Base-by-base conservation (phyloP, 2,888 invertebrate genomes). In the Dendrolimus houi region DNA sequence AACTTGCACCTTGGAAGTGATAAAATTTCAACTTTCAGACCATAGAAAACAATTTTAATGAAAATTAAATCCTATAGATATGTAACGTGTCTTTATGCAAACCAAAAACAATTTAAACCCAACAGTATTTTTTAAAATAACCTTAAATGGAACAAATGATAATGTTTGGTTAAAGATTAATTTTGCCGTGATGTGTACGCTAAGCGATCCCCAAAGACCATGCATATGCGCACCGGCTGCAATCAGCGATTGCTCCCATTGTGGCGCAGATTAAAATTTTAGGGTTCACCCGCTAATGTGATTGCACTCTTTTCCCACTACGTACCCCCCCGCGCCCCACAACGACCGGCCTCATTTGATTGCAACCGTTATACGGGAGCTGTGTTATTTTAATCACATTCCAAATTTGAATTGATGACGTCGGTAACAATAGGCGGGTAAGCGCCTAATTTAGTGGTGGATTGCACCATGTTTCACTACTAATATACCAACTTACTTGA, bases 271-370 rank as follows among this genome's bases (percentile, higher is more conserved):
- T 90, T 90, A 88, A 88, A 87, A 89, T 89, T 90, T 87, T 88
- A 88, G 89, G 87, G 87, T 87, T 87, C 89, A 89, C 79, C 79
- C 87, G 77, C 82, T 90, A 90, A 90, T 90, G 90, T 85, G 87
- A 90, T 90, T 90, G 90, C 87, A 80, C 82, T 82, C 80, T 83
- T 82, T 76, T 77, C 77, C 72, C 75, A 69, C 76, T 71, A 61
- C 62, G 47, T 9, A 29, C 40, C 59, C 40, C 59, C 29, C 53
- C 56, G 60, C 62, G 52, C 56, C 77, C 70, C 79, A 75, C 83
- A 82, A 81, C 81, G 82, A 68, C 62, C 70, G 71, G 73, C 64
- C 67, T 74, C 73, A 77, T 76, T 83, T 77, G 81, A 76, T 79
- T 71, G 71, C 68, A 64, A 60, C 70, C 77, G 80, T 83, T 80